Base-by-base conservation (phyloP, 2,888 invertebrate species). In the Gibbula magus region DNA sequence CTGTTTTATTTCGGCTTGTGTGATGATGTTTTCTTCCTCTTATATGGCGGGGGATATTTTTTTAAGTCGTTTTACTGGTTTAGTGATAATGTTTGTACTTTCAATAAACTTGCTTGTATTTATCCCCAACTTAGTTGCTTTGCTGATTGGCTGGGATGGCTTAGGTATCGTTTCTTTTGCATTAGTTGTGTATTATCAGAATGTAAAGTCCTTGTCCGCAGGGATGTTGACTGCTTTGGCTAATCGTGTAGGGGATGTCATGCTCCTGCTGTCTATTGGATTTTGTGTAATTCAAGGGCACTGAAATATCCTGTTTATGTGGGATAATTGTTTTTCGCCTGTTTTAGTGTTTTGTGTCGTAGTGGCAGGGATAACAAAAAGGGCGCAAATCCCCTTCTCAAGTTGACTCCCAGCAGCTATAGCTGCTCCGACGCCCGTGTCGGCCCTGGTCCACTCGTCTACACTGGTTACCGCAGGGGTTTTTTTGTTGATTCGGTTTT, bases 341-440 rank as follows among this genome's bases (percentile, higher is more conserved):
- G 10, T 86, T n/a, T 93, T 94, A 88, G 90, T 93, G 94, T 90
- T 92, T 52, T 79, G 93, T 80, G 77, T 94, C 54, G 78, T 93
- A 56, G 76, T 94, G 25, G 95, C 95, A 0, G 94, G 94, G 77
- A 95, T 96, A 93, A 96, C 96, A 82, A 96, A 96, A 93, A 96
- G 96, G 86, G 96, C 96, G 90, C 96, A 96, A 93, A 95, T 96
- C 94, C 96, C 96, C 73, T 96, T 96, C 95, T 96, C 95, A 83
- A 94, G 95, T 70, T 96, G 96, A 88, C 92, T 96, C 75, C 96
- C 96, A 0, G 95, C 95, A 0, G 96, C 96, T 66, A 96, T 96
- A 93, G 95, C 96, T 0, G 96, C 96, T 67, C 96, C 96, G 52
- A 96, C 96, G 0, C 96, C 96, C 13, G 95, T 96, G 79, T 96